A percentile compares a stretch with the other conserved stretches of the same genome.
phyloP scores from a whole-genome alignment of 2,888 invertebrate species.

The Synanthedon andrenaeformis region DNA sequence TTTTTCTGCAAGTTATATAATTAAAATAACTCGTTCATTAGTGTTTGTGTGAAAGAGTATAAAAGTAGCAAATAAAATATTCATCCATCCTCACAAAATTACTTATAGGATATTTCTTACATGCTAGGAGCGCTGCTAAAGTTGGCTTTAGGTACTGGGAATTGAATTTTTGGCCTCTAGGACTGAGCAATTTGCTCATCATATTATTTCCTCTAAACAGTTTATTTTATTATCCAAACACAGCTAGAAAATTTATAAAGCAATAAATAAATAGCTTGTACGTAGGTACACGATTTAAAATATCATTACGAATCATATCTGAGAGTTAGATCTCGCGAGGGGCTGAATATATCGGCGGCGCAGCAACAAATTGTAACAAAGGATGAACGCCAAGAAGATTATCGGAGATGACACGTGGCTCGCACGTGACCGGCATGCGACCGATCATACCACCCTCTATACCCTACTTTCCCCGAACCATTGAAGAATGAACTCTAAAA shows the following conservation, averaged over 20 bases:
- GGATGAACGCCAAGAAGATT: conserved; percentile 63
- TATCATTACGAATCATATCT: conserved; percentile 65
- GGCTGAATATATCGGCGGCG: conserved; percentile 32
- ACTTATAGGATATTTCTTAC: too few species aligned
- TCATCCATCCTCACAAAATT: too few species aligned
- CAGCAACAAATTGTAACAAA: conserved; percentile 67
- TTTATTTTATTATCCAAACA: too few species aligned
- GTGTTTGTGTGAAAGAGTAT: too few species aligned
- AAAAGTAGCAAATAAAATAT: not conserved
- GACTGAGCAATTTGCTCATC: too few species aligned
- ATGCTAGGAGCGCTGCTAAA: too few species aligned
- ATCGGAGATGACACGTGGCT: conserved; percentile 58
- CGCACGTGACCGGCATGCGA: conserved; percentile 58
- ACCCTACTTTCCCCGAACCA: conserved; percentile 31
- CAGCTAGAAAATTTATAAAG: too few species aligned
- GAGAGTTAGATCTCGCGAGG: conserved; percentile 52
- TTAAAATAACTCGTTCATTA: too few species aligned
- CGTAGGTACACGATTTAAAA: conserved; percentile 61
- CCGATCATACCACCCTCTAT: conserved; percentile 34
- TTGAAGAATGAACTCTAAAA: conserved; percentile 14
- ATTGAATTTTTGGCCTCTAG: too few species aligned
- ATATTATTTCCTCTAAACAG: too few species aligned
- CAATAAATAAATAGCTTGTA: conserved; percentile 35
- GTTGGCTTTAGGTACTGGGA: too few species aligned
- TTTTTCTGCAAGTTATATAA: too few species aligned